These are phyloP conservation scores for Periophthalmus modestus DNA, from an alignment of 2,113 vertebrate genomes.

Conservation along the genomic window DNA sequence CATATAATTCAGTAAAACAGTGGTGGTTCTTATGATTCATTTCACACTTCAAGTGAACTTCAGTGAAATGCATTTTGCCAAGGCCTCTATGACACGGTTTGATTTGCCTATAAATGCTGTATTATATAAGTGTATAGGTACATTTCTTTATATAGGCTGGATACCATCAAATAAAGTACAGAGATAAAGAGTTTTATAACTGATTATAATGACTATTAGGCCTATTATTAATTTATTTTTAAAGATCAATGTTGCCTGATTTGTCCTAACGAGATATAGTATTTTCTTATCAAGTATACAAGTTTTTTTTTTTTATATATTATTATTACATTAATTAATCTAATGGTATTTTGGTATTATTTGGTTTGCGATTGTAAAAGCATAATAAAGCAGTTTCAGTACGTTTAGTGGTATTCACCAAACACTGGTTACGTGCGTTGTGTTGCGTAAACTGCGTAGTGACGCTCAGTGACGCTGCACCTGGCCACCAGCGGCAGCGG, in stretches of 20 bases:
- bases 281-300: not conserved
- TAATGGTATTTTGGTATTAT: not conserved
- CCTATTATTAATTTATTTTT: not conserved
- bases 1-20: too few relatives aligned
- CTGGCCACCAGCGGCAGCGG: conserved; percentile 51
- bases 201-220: too few relatives aligned
- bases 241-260: too few relatives aligned
- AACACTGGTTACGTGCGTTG: conserved; percentile 54
- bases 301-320: not conserved
- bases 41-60: not conserved
- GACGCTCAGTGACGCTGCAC: conserved; percentile 58
- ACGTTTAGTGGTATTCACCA: conserved; percentile 53
- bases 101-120: not conserved
- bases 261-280: too few relatives aligned
- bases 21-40: too few relatives aligned
- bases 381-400: not conserved
- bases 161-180: not conserved
- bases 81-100: too few relatives aligned
- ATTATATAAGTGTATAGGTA: not conserved
- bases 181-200: too few relatives aligned
- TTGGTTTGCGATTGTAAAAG: not conserved
- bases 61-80: not conserved
- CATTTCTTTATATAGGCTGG: not conserved
- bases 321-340: not conserved
- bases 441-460: conserved; percentile 50